Percentiles rank a stretch among this genome's conserved stretches.
These are phyloP conservation scores for Diplodus puntazzo DNA, from an alignment of 2,797 vertebrate species.

Conservation along the genomic window DNA sequence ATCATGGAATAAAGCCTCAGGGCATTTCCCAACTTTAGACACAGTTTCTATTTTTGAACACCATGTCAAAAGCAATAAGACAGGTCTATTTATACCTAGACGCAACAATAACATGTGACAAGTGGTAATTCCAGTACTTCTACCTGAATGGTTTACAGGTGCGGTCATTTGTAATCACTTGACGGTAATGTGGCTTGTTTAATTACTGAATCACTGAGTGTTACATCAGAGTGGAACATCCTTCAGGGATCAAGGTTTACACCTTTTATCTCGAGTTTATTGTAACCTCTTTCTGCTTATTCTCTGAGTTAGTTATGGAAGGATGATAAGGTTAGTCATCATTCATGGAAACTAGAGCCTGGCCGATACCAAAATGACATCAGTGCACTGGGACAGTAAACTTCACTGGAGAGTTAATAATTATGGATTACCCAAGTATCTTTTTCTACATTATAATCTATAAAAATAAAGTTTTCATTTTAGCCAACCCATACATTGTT, in stretches of 20 bases:
- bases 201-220: neutral
- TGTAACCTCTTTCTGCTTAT: neutral
- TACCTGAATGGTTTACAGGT: constrained; percentile 4
- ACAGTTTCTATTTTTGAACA: constrained; percentile 16
- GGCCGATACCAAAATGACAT: no score
- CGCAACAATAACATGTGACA: neutral
- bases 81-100: constrained; percentile 28
- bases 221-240: neutral
- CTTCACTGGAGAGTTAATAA: no score
- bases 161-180: neutral
- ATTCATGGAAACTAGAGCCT: neutral
- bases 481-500: no score
- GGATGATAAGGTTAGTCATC: constrained; percentile 15
- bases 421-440: no score
- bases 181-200: neutral
- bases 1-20: neutral
- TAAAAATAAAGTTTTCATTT: no score
- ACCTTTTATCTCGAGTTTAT: constrained; percentile 37
- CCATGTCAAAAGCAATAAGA: constrained; percentile 9
- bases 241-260: constrained; percentile 35
- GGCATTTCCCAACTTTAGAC: neutral
- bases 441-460: no score
- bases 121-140: constrained; percentile 14
- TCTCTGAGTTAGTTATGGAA: neutral
- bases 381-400: no score